Evolutionary conservation across 2,113 vertebrate species (phyloP), one percentile per base, ranked within the genome.

Genomic region (Myxocyprinus asiaticus): DNA sequence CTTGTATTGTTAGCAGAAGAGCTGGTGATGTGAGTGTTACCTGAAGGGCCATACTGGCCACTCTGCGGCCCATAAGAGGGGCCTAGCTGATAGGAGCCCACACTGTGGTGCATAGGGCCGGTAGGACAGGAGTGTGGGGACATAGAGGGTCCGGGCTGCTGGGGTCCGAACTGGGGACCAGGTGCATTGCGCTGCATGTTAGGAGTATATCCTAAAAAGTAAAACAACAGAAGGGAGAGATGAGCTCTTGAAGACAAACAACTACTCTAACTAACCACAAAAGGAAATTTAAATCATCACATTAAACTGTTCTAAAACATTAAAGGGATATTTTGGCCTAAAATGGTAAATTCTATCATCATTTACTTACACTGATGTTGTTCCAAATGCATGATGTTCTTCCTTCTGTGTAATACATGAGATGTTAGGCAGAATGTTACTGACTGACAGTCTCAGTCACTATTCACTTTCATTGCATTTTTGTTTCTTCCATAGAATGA

Each of bases 11-110:
- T 3, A n/a, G 9, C 10, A 45, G 59, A 6, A 67, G 47, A 43
- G 9, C 10, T 15, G 14, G 9, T 10, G 17, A 63, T 75, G 17
- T 4, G 14, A 4, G 55, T 63, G 47, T 11, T 94, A 96, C 96
- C 96, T 95, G 96, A 95, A 85, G 95, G 94, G 67, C 94, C 95
- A 64, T 96, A 98, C 82, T 96, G 96, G 88, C 90, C 92, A 9
- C 79, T 17, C 77, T 86, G 87, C 53, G 82, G 67, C 12, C 85
- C 87, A 3, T 89, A 92, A 2, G 92, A 93, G 50, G 94, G 89
- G 86, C 92, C 94, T 89, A 96, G 95, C 88, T 95, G 94, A 90
- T 95, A 97, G 87, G 93, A 91, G 87, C 93, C 53, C 9, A 94
- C 93, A 73, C 91, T 93, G 81, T 95, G 94, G 85, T 95, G 96